Evolutionary conservation across 2,113 vertebrate genomes (phyloP).

Genomic region (Hippocampus abdominalis): DNA sequence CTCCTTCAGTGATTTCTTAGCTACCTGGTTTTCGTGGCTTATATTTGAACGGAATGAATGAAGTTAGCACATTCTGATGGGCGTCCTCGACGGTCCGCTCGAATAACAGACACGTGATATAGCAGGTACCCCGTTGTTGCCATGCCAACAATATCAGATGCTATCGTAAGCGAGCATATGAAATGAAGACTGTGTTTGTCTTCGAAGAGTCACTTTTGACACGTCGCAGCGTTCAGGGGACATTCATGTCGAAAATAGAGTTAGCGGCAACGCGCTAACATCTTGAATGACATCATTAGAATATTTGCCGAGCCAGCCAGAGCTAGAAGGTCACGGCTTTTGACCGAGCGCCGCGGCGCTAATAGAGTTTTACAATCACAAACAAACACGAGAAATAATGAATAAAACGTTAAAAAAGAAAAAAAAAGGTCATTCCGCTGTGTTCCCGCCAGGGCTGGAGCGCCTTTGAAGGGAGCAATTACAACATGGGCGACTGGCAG

Average conservation of each 20-base stretch:
- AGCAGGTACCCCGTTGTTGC: neutral
- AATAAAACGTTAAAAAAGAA: neutral
- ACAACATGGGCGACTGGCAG: constrained; percentile 57
- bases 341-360: constrained; percentile 47
- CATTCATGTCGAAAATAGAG: constrained; percentile 19
- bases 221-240: neutral
- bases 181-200: neutral
- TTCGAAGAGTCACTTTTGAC: neutral
- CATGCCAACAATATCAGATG: neutral
- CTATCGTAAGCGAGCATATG: neutral
- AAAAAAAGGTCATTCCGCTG: constrained; percentile 68
- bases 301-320: constrained; percentile 15
- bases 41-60: neutral
- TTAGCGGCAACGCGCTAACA: constrained; percentile 13
- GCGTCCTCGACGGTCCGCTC: no score
- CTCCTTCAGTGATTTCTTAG: no score
- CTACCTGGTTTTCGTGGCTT: no score
- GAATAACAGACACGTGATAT: neutral
- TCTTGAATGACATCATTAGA: constrained; percentile 41
- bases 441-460: constrained; percentile 52
- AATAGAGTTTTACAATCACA: constrained; percentile 63
- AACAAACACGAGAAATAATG: neutral
- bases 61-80: neutral
- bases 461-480: constrained; percentile 68
- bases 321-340: constrained; percentile 37